Percentiles rank a stretch among this genome's conserved stretches.
Evolutionary conservation across 2,888 invertebrate species (phyloP).

Genomic region (Chloroclysta siterata): DNA sequence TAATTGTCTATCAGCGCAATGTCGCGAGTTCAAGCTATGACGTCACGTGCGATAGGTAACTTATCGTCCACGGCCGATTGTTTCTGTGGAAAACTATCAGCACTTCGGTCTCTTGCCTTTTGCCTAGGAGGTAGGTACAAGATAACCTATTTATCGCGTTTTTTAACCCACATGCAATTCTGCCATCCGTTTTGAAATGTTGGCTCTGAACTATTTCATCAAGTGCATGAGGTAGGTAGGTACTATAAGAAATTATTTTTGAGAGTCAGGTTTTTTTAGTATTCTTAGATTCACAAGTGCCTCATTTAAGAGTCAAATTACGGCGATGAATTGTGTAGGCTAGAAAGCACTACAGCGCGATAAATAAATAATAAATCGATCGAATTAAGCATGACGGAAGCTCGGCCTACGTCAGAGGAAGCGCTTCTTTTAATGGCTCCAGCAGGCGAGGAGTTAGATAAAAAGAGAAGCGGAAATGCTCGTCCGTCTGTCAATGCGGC

Average conservation of each 20-base stretch:
- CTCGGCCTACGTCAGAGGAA: slow-evolving; percentile 68
- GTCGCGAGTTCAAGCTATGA: slow-evolving; percentile 73
- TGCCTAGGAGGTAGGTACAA: slow-evolving; percentile 33
- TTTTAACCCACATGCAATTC: slow-evolving; percentile 14
- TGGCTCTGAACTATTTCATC: background rate
- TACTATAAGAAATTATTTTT: background rate
- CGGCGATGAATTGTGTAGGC: slow-evolving; percentile 38
- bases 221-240: background rate
- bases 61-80: slow-evolving; percentile 59
- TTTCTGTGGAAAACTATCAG: slow-evolving; percentile 57
- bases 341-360: slow-evolving; percentile 33
- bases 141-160: slow-evolving; percentile 43
- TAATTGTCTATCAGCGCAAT: slow-evolving; percentile 71
- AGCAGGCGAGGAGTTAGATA: slow-evolving; percentile 53
- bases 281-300: slow-evolving; percentile 44
- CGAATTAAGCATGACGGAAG: slow-evolving; percentile 62
- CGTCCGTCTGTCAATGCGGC: slow-evolving; percentile 78
- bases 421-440: slow-evolving; percentile 53
- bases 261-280: slow-evolving; percentile 27
- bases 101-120: slow-evolving; percentile 34
- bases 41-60: slow-evolving; percentile 72
- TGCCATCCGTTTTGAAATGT: background rate
- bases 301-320: slow-evolving; percentile 58
- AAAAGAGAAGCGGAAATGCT: slow-evolving; percentile 80
- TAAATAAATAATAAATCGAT: slow-evolving; percentile 50